Base-by-base conservation (phyloP, 2,113 vertebrate species). In the Oxyura jamaicensis region DNA sequence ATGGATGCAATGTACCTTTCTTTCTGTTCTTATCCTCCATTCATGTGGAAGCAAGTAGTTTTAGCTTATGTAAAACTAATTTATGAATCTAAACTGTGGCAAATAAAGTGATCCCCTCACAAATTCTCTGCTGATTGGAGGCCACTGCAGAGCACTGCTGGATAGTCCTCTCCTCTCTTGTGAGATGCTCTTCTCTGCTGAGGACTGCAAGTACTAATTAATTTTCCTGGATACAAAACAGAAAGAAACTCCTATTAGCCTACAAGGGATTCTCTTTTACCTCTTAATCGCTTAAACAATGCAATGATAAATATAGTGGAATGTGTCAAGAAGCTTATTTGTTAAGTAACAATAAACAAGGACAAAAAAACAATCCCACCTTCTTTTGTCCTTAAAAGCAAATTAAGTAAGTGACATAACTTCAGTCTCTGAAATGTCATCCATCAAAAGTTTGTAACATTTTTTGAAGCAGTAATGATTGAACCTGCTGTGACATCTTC, bases 401-500 rank as follows among this genome's bases (percentile, higher is more conserved):
- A 87, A 91, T 75, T 79, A 79, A 85, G 42, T 33, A 52, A 39
- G 12, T 60, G 42, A 26, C 41, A 21, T 66, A 41, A 88, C 22
- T 28, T 28, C 16, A 6, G 65, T 31, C 17, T 90, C 71, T 79
- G 78, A 88, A 91, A 91, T 87, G 78, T 55, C 91, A 89, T 87
- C 44, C 50, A 85, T 74, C 82, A 92, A 65, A 92, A 87, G 39
- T 19, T 90, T 69, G 28, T 26, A 71, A 85, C 41, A 35, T 50
- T 82, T 67, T 84, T 76, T 77, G 0, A 87, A 69, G n/a, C 31
- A 48, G 31, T 82, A 85, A 87, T 85, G 50, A 90, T 74, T 3
- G 22, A 88, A 90, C 53, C 63, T 85, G 41, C 84, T 92, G 58
- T 76, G 87, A 66, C 50, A 93, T 88, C 78, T 93, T 94, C 63